A percentile compares a stretch with the other conserved stretches of the same genome.
phyloP scores from a whole-genome alignment of 1,140 invertebrate genomes.

The Aphaenogaster rudis region DNA sequence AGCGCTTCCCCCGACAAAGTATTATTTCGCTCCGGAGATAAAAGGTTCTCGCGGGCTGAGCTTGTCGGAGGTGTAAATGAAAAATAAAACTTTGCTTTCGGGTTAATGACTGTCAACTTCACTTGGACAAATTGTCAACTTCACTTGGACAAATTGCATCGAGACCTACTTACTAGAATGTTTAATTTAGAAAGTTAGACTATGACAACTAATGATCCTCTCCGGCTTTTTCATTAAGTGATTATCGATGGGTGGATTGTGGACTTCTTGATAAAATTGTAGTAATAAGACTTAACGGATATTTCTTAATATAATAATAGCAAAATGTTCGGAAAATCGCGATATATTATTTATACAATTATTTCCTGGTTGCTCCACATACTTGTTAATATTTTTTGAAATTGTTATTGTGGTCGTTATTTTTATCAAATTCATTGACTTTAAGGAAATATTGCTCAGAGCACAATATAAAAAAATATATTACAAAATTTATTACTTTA shows the following conservation, averaged over 20 bases:
- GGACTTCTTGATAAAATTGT: neutral
- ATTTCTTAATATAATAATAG: neutral
- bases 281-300: neutral
- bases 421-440: neutral
- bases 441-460: neutral
- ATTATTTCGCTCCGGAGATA: neutral
- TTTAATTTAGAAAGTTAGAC: conserved; percentile 26
- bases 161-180: neutral
- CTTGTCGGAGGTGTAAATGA: neutral
- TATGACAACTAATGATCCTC: neutral
- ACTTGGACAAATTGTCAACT: conserved; percentile 2
- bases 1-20: neutral
- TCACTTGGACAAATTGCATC: conserved; percentile 17
- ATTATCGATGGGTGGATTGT: neutral
- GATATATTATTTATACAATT: neutral
- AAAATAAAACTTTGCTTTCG: conserved; percentile 26
- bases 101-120: neutral
- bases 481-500: neutral
- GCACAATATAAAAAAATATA: neutral
- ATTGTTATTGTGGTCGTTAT: neutral
- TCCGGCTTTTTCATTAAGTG: neutral
- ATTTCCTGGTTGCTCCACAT: neutral
- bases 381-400: neutral
- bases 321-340: neutral
- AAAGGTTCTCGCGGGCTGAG: neutral